Evolutionary conservation across 2,113 vertebrate genomes (phyloP).

Genomic region (Gobio gobio): DNA sequence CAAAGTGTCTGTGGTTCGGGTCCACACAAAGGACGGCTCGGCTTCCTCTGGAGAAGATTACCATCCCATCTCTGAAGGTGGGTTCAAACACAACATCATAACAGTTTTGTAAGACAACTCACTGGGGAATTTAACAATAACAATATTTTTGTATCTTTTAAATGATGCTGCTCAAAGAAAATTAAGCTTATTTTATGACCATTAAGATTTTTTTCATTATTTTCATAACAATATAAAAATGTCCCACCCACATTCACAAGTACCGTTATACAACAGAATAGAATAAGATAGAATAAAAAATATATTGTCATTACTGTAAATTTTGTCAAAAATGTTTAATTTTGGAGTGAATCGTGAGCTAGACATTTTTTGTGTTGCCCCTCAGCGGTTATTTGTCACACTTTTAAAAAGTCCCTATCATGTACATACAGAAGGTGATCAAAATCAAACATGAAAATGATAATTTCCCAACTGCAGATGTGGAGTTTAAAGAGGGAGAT

Average conservation of each 20-base stretch:
- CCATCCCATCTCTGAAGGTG: conserved; percentile 85
- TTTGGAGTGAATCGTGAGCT: too few relatives aligned
- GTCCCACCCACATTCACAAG: not conserved
- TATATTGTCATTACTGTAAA: not conserved
- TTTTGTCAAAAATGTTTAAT: too few relatives aligned
- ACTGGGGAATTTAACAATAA: not conserved
- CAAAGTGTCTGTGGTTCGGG: conserved; percentile 83
- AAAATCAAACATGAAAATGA: not conserved
- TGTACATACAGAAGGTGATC: too few relatives aligned
- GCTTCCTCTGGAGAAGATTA: conserved; percentile 87
- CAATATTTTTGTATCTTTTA: not conserved
- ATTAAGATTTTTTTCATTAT: not conserved
- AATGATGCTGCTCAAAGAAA: not conserved
- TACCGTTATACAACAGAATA: not conserved
- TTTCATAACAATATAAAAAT: not conserved
- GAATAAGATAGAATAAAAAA: not conserved
- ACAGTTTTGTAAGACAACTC: not conserved
- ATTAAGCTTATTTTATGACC: not conserved
- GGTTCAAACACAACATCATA: conserved; percentile 22
- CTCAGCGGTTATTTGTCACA: too few relatives aligned
- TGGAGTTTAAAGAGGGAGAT: conserved; percentile 84
- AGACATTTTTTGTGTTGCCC: too few relatives aligned
- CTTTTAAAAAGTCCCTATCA: too few relatives aligned
- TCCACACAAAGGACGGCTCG: conserved; percentile 88
- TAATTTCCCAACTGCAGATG: conserved; percentile 70